Evolutionary conservation across 92 coral and sea anemone genomes (phyloP), one percentile per base, ranked within the genome.

Genomic region (Zoanthus sociatus): DNA sequence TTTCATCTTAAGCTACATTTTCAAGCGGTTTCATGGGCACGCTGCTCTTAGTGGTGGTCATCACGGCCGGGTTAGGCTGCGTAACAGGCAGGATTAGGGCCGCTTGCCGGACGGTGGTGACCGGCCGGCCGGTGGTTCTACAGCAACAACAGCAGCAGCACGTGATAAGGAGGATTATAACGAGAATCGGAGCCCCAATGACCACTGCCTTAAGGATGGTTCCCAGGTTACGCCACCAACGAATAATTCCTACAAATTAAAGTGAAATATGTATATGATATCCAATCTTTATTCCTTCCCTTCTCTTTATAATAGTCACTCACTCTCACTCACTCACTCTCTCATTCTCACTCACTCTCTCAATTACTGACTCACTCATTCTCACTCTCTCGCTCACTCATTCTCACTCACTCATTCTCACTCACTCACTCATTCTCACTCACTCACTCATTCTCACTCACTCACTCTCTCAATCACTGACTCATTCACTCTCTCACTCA

Each of bases 21-120:
- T 79, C 60, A 68, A 90, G 85, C 69, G 75, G 77, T 58, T 83
- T 84, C 89, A 91, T 84, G 6, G 91, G 87, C 51, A 91, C 91
- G 58, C 78, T 58, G 4, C 48, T 73, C 1, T 77, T 78, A 37
- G 88, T 68, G 71, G 82, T 78, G 78, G 94, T 91, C 83, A 90
- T 83, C 44, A 84, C 44, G 84, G 83, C 91, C 79, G 87, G 81
- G 64, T 86, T 46, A 14, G 89, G 83, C 18, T 48, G 89, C 31
- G 37, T 44, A 5, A 50, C 87, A n/a, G 91, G 89, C 2, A 74
- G 42, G 15, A 91, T 37, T 18, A 88, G 42, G 67, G 84, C 42
- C 30, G 69, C 54, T 16, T 73, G 87, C 32, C 63, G 68, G 37
- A 63, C 61, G 47, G 67, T 1, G 7, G 90, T 73, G 3, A 61